Percentiles rank a stretch among this genome's conserved stretches.
Evolutionary conservation across 2,888 invertebrate species (phyloP).

Genomic region (Eristalinus aeneus): DNA sequence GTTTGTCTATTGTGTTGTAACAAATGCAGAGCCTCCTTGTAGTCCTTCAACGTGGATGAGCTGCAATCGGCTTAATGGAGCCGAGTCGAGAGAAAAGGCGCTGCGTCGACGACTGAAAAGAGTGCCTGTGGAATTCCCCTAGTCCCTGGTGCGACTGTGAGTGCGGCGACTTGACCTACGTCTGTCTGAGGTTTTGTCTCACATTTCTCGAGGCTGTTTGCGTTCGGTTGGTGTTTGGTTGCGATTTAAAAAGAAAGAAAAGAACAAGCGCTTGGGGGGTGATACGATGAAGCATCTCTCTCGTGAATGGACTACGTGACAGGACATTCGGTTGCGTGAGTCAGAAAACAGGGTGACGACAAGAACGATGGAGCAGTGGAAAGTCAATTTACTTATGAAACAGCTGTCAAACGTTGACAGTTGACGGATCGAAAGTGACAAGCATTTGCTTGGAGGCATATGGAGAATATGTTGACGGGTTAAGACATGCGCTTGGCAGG

Average conservation of each 20-base stretch:
- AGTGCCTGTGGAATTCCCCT: slow-evolving; percentile 8
- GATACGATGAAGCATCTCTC: background rate
- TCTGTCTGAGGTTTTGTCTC: slow-evolving; percentile 42
- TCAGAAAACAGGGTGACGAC: background rate
- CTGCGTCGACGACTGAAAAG: background rate
- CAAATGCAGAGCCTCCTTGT: slow-evolving; percentile 29
- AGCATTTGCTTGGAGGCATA: background rate
- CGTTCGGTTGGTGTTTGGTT: background rate
- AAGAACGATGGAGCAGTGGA: background rate
- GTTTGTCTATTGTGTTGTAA: slow-evolving; percentile 61
- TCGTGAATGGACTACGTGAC: background rate
- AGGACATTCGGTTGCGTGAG: background rate
- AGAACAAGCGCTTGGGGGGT: background rate
- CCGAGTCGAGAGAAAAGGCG: slow-evolving; percentile 31
- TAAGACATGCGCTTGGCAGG: background rate
- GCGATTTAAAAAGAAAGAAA: background rate
- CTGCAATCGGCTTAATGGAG: too few species aligned
- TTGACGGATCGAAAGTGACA: background rate
- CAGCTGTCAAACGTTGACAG: background rate
- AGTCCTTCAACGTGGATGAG: slow-evolving; percentile 56
- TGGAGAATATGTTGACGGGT: background rate
- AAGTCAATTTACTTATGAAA: background rate
- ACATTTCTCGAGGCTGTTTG: background rate
- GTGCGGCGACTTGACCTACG: slow-evolving; percentile 1
- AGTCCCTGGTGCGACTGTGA: background rate